phyloP scores from a whole-genome alignment of 2,113 vertebrate species.

The Pterocles orientalis region DNA sequence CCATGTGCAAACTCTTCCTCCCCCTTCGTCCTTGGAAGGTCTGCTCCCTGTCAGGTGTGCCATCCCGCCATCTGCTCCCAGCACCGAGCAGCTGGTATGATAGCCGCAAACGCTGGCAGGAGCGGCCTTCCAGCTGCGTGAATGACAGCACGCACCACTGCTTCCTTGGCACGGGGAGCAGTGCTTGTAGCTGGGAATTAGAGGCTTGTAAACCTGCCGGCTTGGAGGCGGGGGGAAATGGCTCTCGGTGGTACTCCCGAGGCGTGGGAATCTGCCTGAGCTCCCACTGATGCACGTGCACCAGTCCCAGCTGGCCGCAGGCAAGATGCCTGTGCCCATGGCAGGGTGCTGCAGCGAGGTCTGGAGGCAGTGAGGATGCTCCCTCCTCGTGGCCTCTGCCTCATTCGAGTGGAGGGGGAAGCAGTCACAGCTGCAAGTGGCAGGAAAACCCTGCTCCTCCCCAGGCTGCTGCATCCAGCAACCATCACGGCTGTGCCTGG shows the following conservation, averaged over 20 bases:
- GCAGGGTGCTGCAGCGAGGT: background rate
- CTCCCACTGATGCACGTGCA: background rate
- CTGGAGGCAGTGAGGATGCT: background rate
- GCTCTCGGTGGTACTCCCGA: background rate
- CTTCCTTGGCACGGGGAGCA: slow-evolving; percentile 71
- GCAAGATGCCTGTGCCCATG: fast-evolving
- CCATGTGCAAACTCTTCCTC: slow-evolving; percentile 1
- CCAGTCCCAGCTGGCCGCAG: fast-evolving
- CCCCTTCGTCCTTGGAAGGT: slow-evolving; percentile 74
- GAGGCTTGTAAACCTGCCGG: slow-evolving; percentile 66
- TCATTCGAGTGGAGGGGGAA: background rate
- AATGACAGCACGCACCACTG: slow-evolving; percentile 71
- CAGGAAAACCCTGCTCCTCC: background rate
- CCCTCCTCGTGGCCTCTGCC: background rate
- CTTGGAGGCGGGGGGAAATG: background rate
- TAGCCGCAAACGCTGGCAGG: slow-evolving; percentile 72
- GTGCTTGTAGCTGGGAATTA: slow-evolving; percentile 70
- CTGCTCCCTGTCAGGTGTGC: slow-evolving; percentile 76
- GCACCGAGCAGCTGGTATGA: slow-evolving; percentile 67
- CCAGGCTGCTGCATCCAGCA: background rate
- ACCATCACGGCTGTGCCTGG: background rate
- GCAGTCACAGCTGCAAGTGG: background rate
- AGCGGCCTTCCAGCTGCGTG: slow-evolving; percentile 67
- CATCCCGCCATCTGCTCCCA: slow-evolving; percentile 76
- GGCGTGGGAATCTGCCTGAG: background rate